Conservation (phyloP, 2,888 invertebrate species). For the Julus scandinavius region DNA sequence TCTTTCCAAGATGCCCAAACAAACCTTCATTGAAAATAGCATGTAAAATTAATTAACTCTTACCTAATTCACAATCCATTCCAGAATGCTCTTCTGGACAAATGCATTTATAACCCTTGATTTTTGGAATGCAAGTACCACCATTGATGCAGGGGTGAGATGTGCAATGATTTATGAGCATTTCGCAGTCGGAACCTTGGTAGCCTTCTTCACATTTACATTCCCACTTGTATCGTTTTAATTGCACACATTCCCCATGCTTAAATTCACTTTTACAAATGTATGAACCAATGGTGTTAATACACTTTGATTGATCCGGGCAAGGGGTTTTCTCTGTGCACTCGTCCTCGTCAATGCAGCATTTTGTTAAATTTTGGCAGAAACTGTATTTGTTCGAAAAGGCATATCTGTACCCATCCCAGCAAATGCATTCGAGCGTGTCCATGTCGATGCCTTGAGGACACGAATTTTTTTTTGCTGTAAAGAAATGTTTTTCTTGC, state of each 20-base stretch:
- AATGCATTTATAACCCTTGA: constrained; percentile 3
- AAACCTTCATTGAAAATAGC: no score
- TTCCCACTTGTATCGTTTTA: not conserved
- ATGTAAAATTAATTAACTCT: not conserved
- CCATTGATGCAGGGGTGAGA: not conserved
- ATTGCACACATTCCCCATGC: not conserved
- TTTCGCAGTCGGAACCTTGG: not conserved
- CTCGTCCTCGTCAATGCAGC: constrained; percentile 49
- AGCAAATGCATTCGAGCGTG: not conserved
- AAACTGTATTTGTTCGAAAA: not conserved
- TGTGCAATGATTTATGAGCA: not conserved
- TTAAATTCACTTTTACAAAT: not conserved
- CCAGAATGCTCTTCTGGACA: not conserved
- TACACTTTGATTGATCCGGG: constrained; percentile 12
- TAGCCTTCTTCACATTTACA: constrained; percentile 40
- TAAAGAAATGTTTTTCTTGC: not conserved
- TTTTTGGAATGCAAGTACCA: not conserved
- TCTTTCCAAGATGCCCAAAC: no score
- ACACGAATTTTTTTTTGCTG: constrained; percentile 37
- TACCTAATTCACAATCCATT: constrained; percentile 27
- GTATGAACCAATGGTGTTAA: constrained; percentile 44
- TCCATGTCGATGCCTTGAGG: not conserved
- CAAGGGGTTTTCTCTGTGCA: not conserved
- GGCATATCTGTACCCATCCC: not conserved
- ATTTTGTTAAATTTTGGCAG: constrained; percentile 19